Conservation (phyloP, 2,797 vertebrate species). For the Oreochromis grahami region DNA sequence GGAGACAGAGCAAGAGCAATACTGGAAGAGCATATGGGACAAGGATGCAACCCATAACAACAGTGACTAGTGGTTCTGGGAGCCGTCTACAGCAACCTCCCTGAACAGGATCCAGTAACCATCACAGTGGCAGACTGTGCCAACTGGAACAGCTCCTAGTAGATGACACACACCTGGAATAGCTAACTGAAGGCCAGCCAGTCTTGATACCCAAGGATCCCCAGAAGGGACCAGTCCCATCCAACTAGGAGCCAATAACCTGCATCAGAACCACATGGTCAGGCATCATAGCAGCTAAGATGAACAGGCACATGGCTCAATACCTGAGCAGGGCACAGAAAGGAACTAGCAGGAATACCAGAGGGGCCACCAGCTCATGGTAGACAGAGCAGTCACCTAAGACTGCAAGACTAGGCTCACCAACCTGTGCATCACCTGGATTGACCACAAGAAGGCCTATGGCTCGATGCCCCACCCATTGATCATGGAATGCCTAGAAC, state of each 20-base stretch:
- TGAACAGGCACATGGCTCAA: neutral
- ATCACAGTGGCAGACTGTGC: neutral
- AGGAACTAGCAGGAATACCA: neutral
- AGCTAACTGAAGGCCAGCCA: neutral
- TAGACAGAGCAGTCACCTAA: neutral
- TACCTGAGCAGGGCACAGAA: neutral
- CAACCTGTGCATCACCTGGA: neutral
- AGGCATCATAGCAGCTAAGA: neutral
- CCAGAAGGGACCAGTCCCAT: rapidly evolving
- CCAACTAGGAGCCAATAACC: neutral
- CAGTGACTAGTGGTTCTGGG: neutral
- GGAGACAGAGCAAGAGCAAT: neutral
- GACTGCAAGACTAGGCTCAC: neutral
- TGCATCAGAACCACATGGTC: neutral
- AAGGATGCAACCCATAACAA: neutral
- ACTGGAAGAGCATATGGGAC: neutral
- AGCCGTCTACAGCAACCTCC: neutral
- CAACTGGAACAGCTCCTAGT: neutral
- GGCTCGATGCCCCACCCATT: neutral
- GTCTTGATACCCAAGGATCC: neutral
- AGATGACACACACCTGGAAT: neutral
- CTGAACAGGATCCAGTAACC: neutral
- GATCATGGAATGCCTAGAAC: neutral
- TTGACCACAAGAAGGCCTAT: neutral
- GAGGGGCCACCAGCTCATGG: neutral